Percentiles rank a stretch among this genome's conserved stretches.
phyloP scores from a whole-genome alignment of 2,797 vertebrate species.

The Myotis pilosus region DNA sequence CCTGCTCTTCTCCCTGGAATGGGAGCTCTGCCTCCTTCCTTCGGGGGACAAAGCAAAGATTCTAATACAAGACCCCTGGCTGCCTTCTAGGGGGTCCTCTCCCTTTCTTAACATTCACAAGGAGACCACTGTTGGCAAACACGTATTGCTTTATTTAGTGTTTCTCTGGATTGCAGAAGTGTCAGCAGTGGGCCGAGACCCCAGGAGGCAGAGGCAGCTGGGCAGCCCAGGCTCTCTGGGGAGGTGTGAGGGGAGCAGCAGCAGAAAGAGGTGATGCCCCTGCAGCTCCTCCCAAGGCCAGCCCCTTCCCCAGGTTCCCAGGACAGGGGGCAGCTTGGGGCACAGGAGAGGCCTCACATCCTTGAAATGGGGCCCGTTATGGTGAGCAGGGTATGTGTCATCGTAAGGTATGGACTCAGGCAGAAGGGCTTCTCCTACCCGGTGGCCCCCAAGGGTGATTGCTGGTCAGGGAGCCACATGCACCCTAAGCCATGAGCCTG shows the following conservation, averaged over 20 bases:
- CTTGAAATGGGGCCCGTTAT: neutral
- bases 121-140: conserved; percentile 60
- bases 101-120: neutral
- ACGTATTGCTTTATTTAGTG: conserved; percentile 80
- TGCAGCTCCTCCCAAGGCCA: conserved; percentile 33
- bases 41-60: neutral
- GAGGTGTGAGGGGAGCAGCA: conserved; percentile 9
- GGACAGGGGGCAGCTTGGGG: neutral
- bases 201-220: conserved; percentile 12
- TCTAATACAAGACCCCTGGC: neutral
- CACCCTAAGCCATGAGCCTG: conserved; percentile 20
- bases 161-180: conserved; percentile 75
- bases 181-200: conserved; percentile 63
- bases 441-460: conserved; percentile 39
- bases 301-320: neutral
- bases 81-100: neutral
- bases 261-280: conserved; percentile 66
- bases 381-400: neutral
- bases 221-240: neutral
- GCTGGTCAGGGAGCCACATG: conserved; percentile 68
- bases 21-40: neutral
- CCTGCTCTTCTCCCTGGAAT: neutral
- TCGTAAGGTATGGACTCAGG: conserved; percentile 54
- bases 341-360: neutral
- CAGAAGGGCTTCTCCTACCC: conserved; percentile 28